Percentiles rank a stretch among this genome's conserved stretches.
Conservation (phyloP, 2,888 invertebrate species). For the Drosophila subquinaria region DNA sequence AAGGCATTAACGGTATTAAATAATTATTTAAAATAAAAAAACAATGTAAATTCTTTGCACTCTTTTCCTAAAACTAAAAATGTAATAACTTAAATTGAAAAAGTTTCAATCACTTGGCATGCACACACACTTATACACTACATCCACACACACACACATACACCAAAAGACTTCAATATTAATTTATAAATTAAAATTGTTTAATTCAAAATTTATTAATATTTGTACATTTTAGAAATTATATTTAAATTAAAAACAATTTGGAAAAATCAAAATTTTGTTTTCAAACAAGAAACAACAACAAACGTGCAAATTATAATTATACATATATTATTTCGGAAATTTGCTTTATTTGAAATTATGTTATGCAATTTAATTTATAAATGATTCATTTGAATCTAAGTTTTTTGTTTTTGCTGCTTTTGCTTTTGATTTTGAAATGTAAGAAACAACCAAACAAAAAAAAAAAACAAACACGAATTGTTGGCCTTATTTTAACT, state of each 20-base stretch:
- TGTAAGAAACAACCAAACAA: conserved; percentile 11
- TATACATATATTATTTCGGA: conserved; percentile 34
- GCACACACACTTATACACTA: conserved; percentile 30
- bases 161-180: conserved; percentile 80
- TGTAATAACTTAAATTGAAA: conserved; percentile 31
- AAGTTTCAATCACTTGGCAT: conserved; percentile 65
- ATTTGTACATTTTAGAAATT: conserved; percentile 49
- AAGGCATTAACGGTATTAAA: conserved; percentile 67
- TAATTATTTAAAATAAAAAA: conserved; percentile 35
- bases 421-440: conserved; percentile 51
- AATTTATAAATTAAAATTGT: conserved; percentile 50
- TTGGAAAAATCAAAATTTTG: conserved; percentile 71
- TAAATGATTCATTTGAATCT: conserved; percentile 29
- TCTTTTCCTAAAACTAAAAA: background rate
- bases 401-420: conserved; percentile 40
- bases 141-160: conserved; percentile 24
- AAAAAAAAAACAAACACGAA: conserved; percentile 36
- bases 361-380: conserved; percentile 48
- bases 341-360: conserved; percentile 47
- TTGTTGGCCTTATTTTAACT: conserved; percentile 78
- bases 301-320: conserved; percentile 48
- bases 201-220: conserved; percentile 46
- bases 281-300: conserved; percentile 42
- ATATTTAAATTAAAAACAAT: conserved; percentile 36
- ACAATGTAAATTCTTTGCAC: conserved; percentile 26